Base-by-base conservation (phyloP, 2,888 invertebrate genomes). In the Caenorhabditis sp. region DNA sequence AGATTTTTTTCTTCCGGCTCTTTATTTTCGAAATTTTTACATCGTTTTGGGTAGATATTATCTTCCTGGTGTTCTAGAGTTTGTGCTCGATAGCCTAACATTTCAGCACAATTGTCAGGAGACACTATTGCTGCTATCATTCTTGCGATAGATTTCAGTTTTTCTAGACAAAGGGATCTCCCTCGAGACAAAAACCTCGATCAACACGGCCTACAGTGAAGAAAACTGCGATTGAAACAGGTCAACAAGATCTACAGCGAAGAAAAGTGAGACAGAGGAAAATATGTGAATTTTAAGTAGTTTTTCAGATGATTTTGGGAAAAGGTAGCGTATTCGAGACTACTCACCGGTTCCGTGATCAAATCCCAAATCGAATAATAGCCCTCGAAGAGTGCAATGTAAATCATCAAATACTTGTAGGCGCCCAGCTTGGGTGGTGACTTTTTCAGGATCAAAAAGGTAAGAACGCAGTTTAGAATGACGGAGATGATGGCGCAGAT, bases 381-480 rank as follows among this genome's bases (percentile, higher is more conserved):
- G 10, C 49, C 69, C 16, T 77, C 77, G 22, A 69, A 77, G 24
- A 77, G 44, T 0, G 77, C 47, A 38, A 77, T 77, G 41, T 77
- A 77, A 24, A 51, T 49, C 77, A 77, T 77, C 26, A 77, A 41
- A n/a, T 77, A 77, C 69, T 77, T 77, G 77, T 77, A 77, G 41
- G 22, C 69, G 41, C 77, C 77, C 28, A 77, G n/a, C 4, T 63
- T 77, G 5, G 59, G 59, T 19, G 77, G 77, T 16, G 77, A 77
- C n/a, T 77, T 77, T 51, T 24, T 22, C 49, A 76, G 22, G 19
- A 76, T 76, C 38, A 76, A 26, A 19, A 54, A 68, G 2, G 58
- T 68, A 12, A 76, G 41, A n/a, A 76, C 12, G 19, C 54, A 49
- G 61, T 76, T 76, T 2, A 76, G 35, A 26, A 47, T 35, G 14